Evolutionary conservation across 2,113 vertebrate species (phyloP), one percentile per base, ranked within the genome.

Genomic region (Bothrops jararaca): DNA sequence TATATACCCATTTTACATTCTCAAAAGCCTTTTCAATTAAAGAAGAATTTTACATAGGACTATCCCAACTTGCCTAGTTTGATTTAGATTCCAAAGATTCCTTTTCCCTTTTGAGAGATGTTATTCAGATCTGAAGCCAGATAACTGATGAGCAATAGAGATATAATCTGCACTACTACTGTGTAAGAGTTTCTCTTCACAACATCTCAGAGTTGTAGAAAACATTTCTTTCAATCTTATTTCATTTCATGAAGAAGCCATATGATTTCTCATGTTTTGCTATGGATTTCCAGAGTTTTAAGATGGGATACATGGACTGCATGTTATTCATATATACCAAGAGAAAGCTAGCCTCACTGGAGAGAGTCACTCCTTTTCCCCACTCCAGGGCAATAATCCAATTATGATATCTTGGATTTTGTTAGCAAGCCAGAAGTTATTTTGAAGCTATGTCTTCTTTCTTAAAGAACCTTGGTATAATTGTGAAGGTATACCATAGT

Each of bases 11-110:
- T 56, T 94, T 53, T 23, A 94, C 45, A 22, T 29, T 86, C 52
- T 64, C 52, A 39, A 89, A 93, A 94, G 60, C 42, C 18, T 95
- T 91, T 93, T 93, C 6, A n/a, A 0, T 34, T 88, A 26, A 80
- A 58, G 92, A 95, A 91, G 24, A 9, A 18, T 34, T 60, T 48
- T 50, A 18, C 13, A n/a, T 56, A 91, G 4, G 4, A 10, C 3
- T 45, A 4, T 1, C 54, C 24, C 20, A 12, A 26, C 23, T 58
- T 5, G 48, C 18, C n/a, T 45, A 15, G 22, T 9, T 45, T 13
- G 45, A 58, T 2, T 2, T 1, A 86, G 26, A 2, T n/a, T 90
- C 9, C 48, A 53, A 74, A 86, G 26, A 34, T 8, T 26, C 39
- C 52, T 26, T 26, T 48, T 20, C 26, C 26, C 26, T 39, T 48